Base-by-base conservation (phyloP, 2,888 invertebrate genomes). In the Diploptera punctata region DNA sequence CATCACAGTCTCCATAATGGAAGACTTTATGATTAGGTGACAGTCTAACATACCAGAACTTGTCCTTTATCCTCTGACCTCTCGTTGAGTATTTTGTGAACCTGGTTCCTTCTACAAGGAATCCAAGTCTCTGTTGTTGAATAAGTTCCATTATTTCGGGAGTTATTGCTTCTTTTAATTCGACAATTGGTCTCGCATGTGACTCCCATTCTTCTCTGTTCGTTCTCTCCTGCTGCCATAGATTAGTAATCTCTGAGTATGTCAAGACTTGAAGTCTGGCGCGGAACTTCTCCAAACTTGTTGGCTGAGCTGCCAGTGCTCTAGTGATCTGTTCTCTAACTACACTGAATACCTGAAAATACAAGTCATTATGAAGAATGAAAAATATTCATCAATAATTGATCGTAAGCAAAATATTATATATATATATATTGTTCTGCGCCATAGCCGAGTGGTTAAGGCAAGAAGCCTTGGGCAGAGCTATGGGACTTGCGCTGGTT, bases 1-100 rank as follows among this genome's bases (percentile, higher is more conserved):
- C 97, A 81, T 97, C 97, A 82, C 97, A 98, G 78, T 99, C 98
- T 0, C 96, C 98, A 80, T 97, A 97, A 81, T 97, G 96, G 61
- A 99, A 89, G 0, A 97, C 93, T 86, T 98, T 98, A 80, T 97
- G 94, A 82, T 98, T 98, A 0, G 95, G 94, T 1, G 98, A 95
- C 18, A 99, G 85, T 2, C 97, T 90, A 78, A 98, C 95, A 68
- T 73, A 98, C 96, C 97, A 97, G 83, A 95, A 98, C 81, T 97
- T 97, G 80, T 97, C 97, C 83, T 97, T 96, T 75, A 93, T 92
- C 75, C 95, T 87, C 83, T 93, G 90, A 47, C 94, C 95, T 76
- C 93, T 89, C 9, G 89, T 85, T 10, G 92, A 91, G 81, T 95
- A 96, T 82, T 97, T 98, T 33, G 94, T 94, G 80, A 99, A 99